Evolutionary conservation across 2,797 vertebrate species (phyloP).

Genomic region (Brachyrhaphis roseni): DNA sequence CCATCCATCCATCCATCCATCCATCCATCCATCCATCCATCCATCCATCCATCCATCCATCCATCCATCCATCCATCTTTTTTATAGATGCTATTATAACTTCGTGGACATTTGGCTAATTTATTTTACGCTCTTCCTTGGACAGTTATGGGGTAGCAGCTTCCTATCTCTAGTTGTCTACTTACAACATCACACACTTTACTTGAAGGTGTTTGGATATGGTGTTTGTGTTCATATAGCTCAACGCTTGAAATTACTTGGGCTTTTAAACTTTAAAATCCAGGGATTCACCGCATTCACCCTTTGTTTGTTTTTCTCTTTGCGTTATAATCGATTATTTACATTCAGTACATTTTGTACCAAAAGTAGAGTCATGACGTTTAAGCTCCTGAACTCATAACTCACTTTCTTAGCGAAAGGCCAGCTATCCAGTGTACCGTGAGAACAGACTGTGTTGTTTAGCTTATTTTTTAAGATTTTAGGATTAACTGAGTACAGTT

Average conservation of each 20-base stretch:
- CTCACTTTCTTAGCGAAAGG: constrained; percentile 10
- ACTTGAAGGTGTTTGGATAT: not conserved
- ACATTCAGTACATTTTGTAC: not conserved
- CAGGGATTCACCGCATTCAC: not conserved
- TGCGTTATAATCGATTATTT: not conserved
- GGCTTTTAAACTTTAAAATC: not conserved
- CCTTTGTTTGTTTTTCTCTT: not conserved
- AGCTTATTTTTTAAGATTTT: constrained; percentile 22
- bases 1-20: too few relatives aligned
- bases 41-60: too few relatives aligned
- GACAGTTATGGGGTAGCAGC: too few relatives aligned
- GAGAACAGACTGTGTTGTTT: constrained; percentile 11
- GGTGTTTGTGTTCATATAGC: not conserved
- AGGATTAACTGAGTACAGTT: constrained; percentile 11
- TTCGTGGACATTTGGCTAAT: too few relatives aligned
- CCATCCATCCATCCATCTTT: too few relatives aligned
- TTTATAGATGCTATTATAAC: too few relatives aligned
- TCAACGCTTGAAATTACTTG: not conserved
- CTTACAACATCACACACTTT: constrained; percentile 1
- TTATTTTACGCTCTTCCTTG: too few relatives aligned
- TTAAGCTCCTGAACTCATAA: constrained; percentile 15
- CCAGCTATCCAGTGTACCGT: not conserved
- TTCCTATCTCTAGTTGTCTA: not conserved
- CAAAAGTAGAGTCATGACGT: not conserved
- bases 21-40: too few relatives aligned